Conservation (phyloP, 2,888 invertebrate species). For the Desoria tigrina region DNA sequence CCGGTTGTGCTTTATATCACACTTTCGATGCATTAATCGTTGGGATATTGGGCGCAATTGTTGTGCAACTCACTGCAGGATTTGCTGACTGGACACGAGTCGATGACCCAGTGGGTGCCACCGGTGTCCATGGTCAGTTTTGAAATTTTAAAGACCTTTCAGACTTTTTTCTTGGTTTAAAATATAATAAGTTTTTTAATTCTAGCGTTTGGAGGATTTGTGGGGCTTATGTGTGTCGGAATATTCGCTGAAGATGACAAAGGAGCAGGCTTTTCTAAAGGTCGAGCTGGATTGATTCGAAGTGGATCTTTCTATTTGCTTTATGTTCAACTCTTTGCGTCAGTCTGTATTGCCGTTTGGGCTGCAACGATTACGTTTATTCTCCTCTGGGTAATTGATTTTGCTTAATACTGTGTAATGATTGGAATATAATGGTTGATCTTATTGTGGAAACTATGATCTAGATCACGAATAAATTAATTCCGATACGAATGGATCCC, state of each 20-base stretch:
- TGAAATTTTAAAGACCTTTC: background rate
- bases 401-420: no score
- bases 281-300: constrained; percentile 57
- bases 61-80: constrained; percentile 55
- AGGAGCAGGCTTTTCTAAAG: constrained; percentile 56
- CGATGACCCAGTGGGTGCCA: constrained; percentile 60
- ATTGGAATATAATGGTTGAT: no score
- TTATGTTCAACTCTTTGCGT: constrained; percentile 57
- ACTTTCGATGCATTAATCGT: constrained; percentile 58
- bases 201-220: constrained; percentile 55
- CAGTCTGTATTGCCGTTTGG: constrained; percentile 57
- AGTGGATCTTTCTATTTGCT: constrained; percentile 58
- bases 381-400: constrained; percentile 55
- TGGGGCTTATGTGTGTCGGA: constrained; percentile 59
- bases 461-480: constrained; percentile 54
- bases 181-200: constrained; percentile 23
- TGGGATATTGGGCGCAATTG: constrained; percentile 57
- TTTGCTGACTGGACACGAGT: constrained; percentile 56
- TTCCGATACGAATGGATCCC: constrained; percentile 56
- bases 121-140: constrained; percentile 56
- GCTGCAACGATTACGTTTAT: constrained; percentile 56
- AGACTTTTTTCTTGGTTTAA: constrained; percentile 3
- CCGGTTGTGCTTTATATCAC: constrained; percentile 56
- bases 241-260: constrained; percentile 57
- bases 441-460: constrained; percentile 6